These are phyloP conservation scores for Drosophila paucipuncta DNA, from an alignment of 2,888 invertebrate species.

Conservation along the genomic window DNA sequence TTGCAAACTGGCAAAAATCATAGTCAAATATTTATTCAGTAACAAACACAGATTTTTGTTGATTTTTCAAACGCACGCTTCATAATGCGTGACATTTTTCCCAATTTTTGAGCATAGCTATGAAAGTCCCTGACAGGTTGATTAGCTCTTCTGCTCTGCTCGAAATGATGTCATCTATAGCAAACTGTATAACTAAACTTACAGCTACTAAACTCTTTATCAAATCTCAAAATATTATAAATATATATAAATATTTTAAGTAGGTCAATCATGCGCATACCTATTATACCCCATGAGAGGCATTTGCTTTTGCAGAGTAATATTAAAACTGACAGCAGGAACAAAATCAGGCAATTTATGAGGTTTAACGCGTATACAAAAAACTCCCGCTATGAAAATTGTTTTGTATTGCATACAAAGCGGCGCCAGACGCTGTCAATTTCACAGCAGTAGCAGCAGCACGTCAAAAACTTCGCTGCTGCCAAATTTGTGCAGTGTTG, in stretches of 20 bases:
- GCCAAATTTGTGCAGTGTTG: conserved; percentile 15
- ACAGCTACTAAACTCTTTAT: neutral
- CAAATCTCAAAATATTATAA: neutral
- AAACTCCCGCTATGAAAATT: neutral
- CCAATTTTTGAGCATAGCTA: conserved; percentile 8
- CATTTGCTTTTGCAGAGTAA: conserved; percentile 22
- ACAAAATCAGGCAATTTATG: conserved; percentile 69
- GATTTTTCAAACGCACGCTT: conserved; percentile 22
- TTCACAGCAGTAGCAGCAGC: conserved; percentile 28
- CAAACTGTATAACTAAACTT: neutral
- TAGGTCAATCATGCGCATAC: neutral
- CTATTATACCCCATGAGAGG: neutral
- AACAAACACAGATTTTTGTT: conserved; percentile 44
- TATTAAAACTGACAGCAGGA: conserved; percentile 52
- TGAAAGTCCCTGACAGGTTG: neutral
- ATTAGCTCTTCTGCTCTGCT: conserved; percentile 2
- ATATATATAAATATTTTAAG: no score
- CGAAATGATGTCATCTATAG: neutral
- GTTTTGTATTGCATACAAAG: conserved; percentile 58
- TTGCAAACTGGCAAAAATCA: conserved; percentile 20
- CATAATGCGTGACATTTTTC: conserved; percentile 45
- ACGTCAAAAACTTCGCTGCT: conserved; percentile 33
- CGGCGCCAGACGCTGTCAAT: conserved; percentile 52
- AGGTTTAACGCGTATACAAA: conserved; percentile 45
- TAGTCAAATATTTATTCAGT: conserved; percentile 66